A percentile compares a stretch with the other conserved stretches of the same genome.
These are phyloP conservation scores for Micrasema minimum DNA, from an alignment of 1,140 invertebrate species.

Conservation along the genomic window DNA sequence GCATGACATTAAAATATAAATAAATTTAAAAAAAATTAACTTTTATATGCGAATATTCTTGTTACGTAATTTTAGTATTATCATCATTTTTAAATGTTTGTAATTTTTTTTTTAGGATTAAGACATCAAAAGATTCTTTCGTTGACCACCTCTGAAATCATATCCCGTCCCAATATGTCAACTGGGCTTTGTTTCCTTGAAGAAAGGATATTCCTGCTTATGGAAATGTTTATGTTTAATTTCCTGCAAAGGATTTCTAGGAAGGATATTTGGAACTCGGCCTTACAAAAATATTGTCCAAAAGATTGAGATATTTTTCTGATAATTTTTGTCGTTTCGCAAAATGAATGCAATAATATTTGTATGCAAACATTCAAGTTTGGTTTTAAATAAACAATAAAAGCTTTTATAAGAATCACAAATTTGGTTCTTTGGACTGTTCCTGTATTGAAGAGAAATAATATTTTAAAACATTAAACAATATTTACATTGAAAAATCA, in stretches of 20 bases:
- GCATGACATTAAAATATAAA: too few species aligned
- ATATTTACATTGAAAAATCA: too few species aligned
- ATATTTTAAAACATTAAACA: too few species aligned
- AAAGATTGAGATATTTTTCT: neutral
- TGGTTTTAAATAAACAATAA: slow-evolving; percentile 8
- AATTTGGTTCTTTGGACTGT: too few species aligned
- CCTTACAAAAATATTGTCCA: slow-evolving; percentile 15
- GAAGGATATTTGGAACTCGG: slow-evolving; percentile 37
- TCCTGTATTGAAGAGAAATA: too few species aligned
- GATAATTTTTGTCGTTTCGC: slow-evolving; percentile 3
- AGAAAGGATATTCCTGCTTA: slow-evolving; percentile 42
- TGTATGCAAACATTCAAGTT: slow-evolving; percentile 12
- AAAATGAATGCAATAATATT: slow-evolving; percentile 15
- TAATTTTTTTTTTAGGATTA: too few species aligned
- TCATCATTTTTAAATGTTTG: too few species aligned
- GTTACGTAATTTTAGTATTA: too few species aligned
- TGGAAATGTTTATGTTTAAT: slow-evolving; percentile 51
- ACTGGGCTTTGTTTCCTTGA: slow-evolving; percentile 36
- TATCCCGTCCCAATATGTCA: slow-evolving; percentile 16
- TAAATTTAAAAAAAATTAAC: too few species aligned
- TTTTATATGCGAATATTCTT: too few species aligned
- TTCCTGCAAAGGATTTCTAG: slow-evolving; percentile 44
- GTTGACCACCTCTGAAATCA: slow-evolving; percentile 16
- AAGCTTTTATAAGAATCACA: too few species aligned
- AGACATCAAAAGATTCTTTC: neutral